Evolutionary conservation across 1,140 invertebrate genomes (phyloP).

Genomic region (Lordiphosa collinella): DNA sequence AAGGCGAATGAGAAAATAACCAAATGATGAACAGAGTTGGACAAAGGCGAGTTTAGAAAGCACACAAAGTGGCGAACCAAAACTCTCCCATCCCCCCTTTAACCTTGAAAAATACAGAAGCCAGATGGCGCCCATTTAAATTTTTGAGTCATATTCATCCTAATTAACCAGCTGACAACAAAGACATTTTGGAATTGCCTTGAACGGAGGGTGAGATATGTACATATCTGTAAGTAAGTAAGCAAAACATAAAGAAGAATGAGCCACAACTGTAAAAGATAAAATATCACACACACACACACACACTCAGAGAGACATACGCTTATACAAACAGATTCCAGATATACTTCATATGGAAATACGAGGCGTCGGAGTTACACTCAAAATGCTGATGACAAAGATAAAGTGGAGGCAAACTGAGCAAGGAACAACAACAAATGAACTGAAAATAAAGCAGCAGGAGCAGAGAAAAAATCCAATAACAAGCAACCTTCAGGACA

Average conservation of each 20-base stretch:
- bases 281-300: constrained; percentile 35
- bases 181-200: constrained; percentile 30
- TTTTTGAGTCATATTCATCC: constrained; percentile 54
- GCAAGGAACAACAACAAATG: constrained; percentile 65
- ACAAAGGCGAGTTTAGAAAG: constrained; percentile 33
- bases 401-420: constrained; percentile 31
- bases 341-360: constrained; percentile 22
- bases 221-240: not conserved
- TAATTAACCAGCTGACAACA: constrained; percentile 60
- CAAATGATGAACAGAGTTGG: constrained; percentile 28
- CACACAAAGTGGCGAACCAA: constrained; percentile 15
- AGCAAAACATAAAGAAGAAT: constrained; percentile 5
- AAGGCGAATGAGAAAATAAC: constrained; percentile 1
- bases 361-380: constrained; percentile 44
- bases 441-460: constrained; percentile 26
- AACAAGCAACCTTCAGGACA: constrained; percentile 58
- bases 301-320: constrained; percentile 11
- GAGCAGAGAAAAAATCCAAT: constrained; percentile 48
- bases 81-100: constrained; percentile 1
- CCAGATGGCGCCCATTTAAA: constrained; percentile 34
- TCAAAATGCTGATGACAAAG: constrained; percentile 53
- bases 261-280: constrained; percentile 33
- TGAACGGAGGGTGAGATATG: not conserved
- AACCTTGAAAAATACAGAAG: constrained; percentile 12
- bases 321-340: constrained; percentile 1